Conservation (phyloP, 2,113 vertebrate species). For the Toxotes chatareus region DNA sequence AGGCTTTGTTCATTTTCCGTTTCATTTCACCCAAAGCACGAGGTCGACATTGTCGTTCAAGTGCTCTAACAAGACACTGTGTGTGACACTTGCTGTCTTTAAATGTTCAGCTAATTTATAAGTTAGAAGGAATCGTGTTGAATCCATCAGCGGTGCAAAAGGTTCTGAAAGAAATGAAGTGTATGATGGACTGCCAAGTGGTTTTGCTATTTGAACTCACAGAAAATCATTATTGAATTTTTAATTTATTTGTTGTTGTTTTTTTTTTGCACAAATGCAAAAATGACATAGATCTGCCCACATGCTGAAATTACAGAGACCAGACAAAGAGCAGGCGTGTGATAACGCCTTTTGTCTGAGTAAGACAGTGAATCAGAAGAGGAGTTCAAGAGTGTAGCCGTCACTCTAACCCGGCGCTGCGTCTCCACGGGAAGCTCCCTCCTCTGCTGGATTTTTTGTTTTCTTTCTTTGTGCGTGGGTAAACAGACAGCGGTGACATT, state of each 20-base stretch:
- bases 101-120: slow-evolving; percentile 17
- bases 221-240: neutral
- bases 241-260: neutral
- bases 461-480: slow-evolving; percentile 22
- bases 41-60: slow-evolving; percentile 38
- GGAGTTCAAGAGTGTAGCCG: slow-evolving; percentile 55
- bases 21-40: slow-evolving; percentile 49
- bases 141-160: slow-evolving; percentile 22
- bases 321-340: neutral
- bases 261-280: neutral
- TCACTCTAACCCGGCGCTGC: slow-evolving; percentile 8
- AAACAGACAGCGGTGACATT: slow-evolving; percentile 52
- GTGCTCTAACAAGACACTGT: neutral
- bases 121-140: slow-evolving; percentile 3
- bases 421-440: slow-evolving; percentile 14
- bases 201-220: neutral
- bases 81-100: slow-evolving; percentile 25
- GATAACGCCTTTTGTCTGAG: slow-evolving; percentile 5
- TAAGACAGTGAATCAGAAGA: slow-evolving; percentile 21
- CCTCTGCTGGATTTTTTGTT: slow-evolving; percentile 35
- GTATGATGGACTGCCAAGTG: neutral
- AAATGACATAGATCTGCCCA: neutral
- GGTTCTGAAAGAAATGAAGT: slow-evolving; percentile 5
- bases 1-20: slow-evolving; percentile 61
- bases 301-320: neutral